These are phyloP conservation scores for Stenolophus ochropezus DNA, from an alignment of 2,888 invertebrate species.

Conservation along the genomic window DNA sequence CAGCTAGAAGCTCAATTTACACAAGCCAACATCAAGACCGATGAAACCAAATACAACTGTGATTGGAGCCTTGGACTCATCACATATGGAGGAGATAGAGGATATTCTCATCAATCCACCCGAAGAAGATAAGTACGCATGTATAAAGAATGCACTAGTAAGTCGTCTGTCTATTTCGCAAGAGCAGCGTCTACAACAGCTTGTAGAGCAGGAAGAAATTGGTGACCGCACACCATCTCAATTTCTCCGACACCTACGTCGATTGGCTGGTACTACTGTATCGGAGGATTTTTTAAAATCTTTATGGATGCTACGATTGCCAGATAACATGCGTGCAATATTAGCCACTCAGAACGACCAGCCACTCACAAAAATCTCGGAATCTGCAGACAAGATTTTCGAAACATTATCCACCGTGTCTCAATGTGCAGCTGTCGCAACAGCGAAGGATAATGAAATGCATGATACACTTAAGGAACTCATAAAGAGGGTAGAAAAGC, in stretches of 20 bases:
- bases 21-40: background rate
- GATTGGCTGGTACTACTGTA: background rate
- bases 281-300: background rate
- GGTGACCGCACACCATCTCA: slow-evolving; percentile 19
- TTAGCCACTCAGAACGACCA: background rate
- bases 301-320: too few relatives aligned
- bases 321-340: background rate
- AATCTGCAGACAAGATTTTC: background rate
- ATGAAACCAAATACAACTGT: background rate
- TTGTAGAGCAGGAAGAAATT: background rate
- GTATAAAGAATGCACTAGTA: background rate
- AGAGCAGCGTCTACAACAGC: background rate
- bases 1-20: background rate
- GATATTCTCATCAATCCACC: background rate
- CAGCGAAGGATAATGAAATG: background rate
- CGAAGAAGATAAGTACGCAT: background rate
- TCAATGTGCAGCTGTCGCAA: too few relatives aligned
- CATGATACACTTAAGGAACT: background rate
- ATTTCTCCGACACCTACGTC: background rate
- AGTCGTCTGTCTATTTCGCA: background rate
- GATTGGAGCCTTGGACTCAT: background rate
- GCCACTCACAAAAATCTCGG: background rate
- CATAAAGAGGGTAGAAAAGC: background rate
- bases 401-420: background rate
- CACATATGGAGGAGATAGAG: background rate